Evolutionary conservation across 1,140 invertebrate genomes (phyloP).

Genomic region (Potamilus streckersoni): DNA sequence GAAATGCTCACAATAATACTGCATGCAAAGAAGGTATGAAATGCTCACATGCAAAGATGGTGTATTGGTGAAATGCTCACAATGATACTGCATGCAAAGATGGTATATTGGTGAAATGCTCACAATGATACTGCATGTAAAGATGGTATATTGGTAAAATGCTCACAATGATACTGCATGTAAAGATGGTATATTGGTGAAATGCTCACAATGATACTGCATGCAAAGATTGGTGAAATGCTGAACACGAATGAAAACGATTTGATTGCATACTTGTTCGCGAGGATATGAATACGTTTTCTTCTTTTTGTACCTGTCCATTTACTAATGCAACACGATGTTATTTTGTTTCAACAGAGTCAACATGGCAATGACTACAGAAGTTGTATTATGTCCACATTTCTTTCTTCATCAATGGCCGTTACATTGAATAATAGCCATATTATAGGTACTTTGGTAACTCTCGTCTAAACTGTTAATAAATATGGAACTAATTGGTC

Average conservation of each 20-base stretch:
- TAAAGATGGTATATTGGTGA: too few relatives aligned
- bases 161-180: background rate
- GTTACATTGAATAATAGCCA: conserved; percentile 18
- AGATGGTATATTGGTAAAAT: background rate
- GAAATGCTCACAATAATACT: too few relatives aligned
- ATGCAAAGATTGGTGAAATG: background rate
- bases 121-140: too few relatives aligned
- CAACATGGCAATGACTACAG: conserved; percentile 10
- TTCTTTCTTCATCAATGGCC: conserved; percentile 1
- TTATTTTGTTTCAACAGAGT: conserved; percentile 12
- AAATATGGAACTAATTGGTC: conserved; percentile 16
- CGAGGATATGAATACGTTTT: conserved; percentile 41
- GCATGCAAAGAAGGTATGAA: too few relatives aligned
- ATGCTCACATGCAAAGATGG: too few relatives aligned
- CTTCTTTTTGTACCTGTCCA: conserved; percentile 30
- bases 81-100: too few relatives aligned
- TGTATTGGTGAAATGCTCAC: too few relatives aligned
- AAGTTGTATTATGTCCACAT: conserved; percentile 25
- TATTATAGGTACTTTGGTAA: conserved; percentile 9
- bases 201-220: too few relatives aligned
- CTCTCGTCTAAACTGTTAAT: conserved; percentile 21
- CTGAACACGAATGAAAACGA: conserved; percentile 2
- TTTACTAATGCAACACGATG: conserved; percentile 43
- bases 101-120: too few relatives aligned
- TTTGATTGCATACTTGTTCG: conserved; percentile 37